These are phyloP conservation scores for Pachydiplax longipennis DNA, from an alignment of 2,888 invertebrate genomes.

Conservation along the genomic window DNA sequence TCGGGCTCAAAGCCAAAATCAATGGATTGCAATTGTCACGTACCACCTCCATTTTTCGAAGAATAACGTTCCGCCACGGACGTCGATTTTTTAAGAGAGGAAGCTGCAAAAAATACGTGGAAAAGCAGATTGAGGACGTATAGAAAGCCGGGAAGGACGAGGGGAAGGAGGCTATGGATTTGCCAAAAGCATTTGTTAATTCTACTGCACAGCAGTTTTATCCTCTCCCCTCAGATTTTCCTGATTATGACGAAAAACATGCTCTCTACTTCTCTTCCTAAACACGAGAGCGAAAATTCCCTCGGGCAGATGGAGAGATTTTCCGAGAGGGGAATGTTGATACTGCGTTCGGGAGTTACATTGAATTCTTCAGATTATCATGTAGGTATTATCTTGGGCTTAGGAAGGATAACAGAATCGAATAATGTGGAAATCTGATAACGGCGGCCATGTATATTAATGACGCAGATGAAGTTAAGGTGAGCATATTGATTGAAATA, in stretches of 20 bases:
- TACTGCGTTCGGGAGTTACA: too few species aligned
- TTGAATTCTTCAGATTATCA: too few species aligned
- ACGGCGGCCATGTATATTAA: too few species aligned
- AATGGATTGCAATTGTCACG: background rate
- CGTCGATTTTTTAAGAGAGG: background rate
- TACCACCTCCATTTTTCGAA: too few species aligned
- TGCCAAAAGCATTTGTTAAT: background rate
- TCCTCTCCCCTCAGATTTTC: background rate
- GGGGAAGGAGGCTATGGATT: background rate
- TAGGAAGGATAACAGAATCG: too few species aligned
- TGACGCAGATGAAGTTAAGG: too few species aligned
- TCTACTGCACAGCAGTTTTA: background rate
- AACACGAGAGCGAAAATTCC: background rate
- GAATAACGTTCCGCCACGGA: background rate
- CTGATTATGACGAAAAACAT: background rate
- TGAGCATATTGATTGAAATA: too few species aligned
- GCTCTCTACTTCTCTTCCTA: background rate
- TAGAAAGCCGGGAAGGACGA: background rate
- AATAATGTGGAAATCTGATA: too few species aligned
- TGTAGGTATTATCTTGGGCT: too few species aligned
- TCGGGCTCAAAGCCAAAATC: background rate
- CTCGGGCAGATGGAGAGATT: background rate
- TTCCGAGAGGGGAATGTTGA: too few species aligned
- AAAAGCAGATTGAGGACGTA: background rate
- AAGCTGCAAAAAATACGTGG: background rate